Percentiles rank a stretch among this genome's conserved stretches.
Evolutionary conservation across 2,113 vertebrate genomes (phyloP).

Genomic region (Rattus norvegicus): GRCr8 NC_086037.1:756501-757000

Average conservation of each 20-base stretch:
- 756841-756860: not conserved
- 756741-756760: not conserved
- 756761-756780: not conserved
- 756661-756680: not conserved
- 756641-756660: not conserved
- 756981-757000: not conserved
- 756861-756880: not conserved
- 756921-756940: not conserved
- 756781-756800: not conserved
- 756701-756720: not conserved
- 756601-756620: not conserved
- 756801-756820: not conserved
- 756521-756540: not conserved
- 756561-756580: not conserved
- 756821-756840: not conserved
- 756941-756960: not conserved
- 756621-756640: not conserved
- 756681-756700: not conserved
- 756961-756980: not conserved
- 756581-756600: not conserved
- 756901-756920: not conserved
- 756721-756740: not conserved
- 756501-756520: not conserved
- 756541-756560: not conserved
- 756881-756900: not conserved